A percentile compares a stretch with the other conserved stretches of the same genome.
phyloP scores from a whole-genome alignment of 2,888 invertebrate species.

The Rotaria sp. region DNA sequence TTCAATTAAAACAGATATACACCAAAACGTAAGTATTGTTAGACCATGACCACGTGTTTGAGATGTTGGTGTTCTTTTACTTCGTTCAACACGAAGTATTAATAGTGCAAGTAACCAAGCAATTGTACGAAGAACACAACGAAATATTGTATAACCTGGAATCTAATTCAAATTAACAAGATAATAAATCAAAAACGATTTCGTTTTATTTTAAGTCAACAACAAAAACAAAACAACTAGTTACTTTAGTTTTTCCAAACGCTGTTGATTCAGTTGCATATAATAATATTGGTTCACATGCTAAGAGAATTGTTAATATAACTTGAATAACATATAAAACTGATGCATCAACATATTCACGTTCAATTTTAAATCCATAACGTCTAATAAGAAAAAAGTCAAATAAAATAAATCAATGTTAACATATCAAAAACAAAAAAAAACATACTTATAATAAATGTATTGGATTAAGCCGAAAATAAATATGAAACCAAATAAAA shows the following conservation, averaged over 20 bases:
- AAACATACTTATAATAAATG: constrained; percentile 53
- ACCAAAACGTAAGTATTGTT: constrained; percentile 78
- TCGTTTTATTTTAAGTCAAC: too few species aligned
- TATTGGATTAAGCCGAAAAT: constrained; percentile 65
- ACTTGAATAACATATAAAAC: constrained; percentile 70
- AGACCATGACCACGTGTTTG: constrained; percentile 83
- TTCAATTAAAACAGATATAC: not conserved
- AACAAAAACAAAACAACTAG: not conserved
- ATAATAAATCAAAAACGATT: too few species aligned
- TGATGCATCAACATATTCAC: constrained; percentile 53
- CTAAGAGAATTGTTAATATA: constrained; percentile 66
- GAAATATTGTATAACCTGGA: constrained; percentile 46
- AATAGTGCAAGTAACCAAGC: constrained; percentile 70
- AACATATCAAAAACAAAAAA: not conserved
- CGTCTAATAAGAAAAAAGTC: constrained; percentile 58
- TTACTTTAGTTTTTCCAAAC: not conserved
- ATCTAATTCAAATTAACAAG: constrained; percentile 37
- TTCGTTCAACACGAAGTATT: constrained; percentile 70
- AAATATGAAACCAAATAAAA: constrained; percentile 69
- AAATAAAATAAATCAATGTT: not conserved
- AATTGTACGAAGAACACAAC: constrained; percentile 45
- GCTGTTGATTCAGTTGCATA: constrained; percentile 25
- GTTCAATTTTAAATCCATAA: constrained; percentile 62
- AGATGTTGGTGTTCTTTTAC: constrained; percentile 72
- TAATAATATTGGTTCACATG: constrained; percentile 47